Evolutionary conservation across 2,888 invertebrate species (phyloP), one percentile per base, ranked within the genome.

Genomic region (Phyllotreta cruciferae): DNA sequence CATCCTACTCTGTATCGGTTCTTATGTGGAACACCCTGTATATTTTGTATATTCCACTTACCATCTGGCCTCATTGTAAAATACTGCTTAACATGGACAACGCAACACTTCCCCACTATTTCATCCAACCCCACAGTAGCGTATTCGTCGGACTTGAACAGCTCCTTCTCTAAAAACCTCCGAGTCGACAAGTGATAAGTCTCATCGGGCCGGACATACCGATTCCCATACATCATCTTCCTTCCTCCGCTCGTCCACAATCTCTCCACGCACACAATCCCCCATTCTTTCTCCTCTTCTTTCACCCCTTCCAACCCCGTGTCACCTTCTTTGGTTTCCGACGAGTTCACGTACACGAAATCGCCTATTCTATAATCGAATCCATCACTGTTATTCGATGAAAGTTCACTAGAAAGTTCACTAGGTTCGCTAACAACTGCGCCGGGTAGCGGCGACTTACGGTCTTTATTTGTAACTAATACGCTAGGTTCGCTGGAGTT

Each of bases 101-200:
- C 95, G 77, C 90, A 92, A 80, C 98, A 98, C 73, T 91, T 88
- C 3, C 96, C 96, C 13, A 90, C 83, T 8, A 98, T 88, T 74
- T 94, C 92, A 64, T 91, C 91, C 70, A 97, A 83, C 0, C 94
- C 92, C 35, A 94, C 87, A 1, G 92, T 90, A 71, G 93, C 90
- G 71, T 92, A 91, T 56, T 91, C 88, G 73, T 96, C 96, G 63
- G 95, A 97, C 81, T 96, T 94, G 80, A 99, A 98, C 50, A 99
- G 93, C 79, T 98, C 98, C 81, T 95, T 95, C 73, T 97, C 94
- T 0, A 98, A 85, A 82, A 99, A 99, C 82, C 96, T 96, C 72
- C 98, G 87, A 0, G 96, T 95, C 8, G 95, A 92, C 6, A 96
- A 87, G 82, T 99, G 98, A 83, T 91, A 98, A 0, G 99, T 99